These are phyloP conservation scores for Channa argus DNA, from an alignment of 2,113 vertebrate genomes.

Conservation along the genomic window DNA sequence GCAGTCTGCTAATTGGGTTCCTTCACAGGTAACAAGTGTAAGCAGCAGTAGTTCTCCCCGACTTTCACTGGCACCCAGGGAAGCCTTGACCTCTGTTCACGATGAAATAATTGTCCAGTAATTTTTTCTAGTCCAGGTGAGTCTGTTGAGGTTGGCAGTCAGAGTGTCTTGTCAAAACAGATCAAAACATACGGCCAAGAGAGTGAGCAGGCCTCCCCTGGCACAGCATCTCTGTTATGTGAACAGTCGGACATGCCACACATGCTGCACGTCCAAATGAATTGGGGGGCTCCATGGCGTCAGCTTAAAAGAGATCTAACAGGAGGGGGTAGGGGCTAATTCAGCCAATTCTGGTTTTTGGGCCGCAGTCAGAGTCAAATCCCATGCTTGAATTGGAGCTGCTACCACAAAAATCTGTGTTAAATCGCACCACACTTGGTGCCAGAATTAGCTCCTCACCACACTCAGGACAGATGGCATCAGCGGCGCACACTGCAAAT, in stretches of 20 bases:
- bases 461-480: conserved; percentile 83
- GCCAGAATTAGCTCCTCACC: conserved; percentile 84
- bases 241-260: conserved; percentile 75
- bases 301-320: conserved; percentile 61
- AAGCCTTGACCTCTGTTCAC: conserved; percentile 39
- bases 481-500: conserved; percentile 77
- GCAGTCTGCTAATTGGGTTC: conserved; percentile 68
- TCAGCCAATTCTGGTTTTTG: conserved; percentile 61
- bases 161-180: conserved; percentile 71
- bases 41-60: conserved; percentile 36
- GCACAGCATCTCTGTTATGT: conserved; percentile 74
- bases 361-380: conserved; percentile 45
- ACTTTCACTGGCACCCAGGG: conserved; percentile 27
- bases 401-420: conserved; percentile 73
- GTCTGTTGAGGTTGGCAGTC: conserved; percentile 61
- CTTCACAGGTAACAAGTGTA: conserved; percentile 69
- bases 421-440: conserved; percentile 70
- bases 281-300: conserved; percentile 63
- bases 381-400: conserved; percentile 56
- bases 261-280: conserved; percentile 69
- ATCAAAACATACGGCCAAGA: conserved; percentile 61
- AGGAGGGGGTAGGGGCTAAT: conserved; percentile 44
- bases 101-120: conserved; percentile 63
- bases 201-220: conserved; percentile 67
- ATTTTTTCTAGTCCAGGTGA: conserved; percentile 55